phyloP scores from a whole-genome alignment of 2,888 invertebrate species.

The Zygaena filipendulae region DNA sequence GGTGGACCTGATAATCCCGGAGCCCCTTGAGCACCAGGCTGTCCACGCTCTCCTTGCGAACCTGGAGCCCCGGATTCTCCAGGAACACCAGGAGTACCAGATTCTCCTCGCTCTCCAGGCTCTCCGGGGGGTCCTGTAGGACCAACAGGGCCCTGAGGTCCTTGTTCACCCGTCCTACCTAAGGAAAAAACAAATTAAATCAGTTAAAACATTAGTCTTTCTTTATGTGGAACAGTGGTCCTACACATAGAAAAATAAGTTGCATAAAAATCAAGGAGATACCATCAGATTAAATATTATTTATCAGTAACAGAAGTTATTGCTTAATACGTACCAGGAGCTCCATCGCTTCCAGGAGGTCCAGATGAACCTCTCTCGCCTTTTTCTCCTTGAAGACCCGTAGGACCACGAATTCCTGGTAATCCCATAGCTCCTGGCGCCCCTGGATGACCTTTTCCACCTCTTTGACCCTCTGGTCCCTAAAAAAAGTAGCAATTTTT shows the following conservation, averaged over 20 bases:
- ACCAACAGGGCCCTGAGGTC: constrained; percentile 79
- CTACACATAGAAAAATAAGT: not conserved
- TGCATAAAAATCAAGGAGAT: too few species aligned
- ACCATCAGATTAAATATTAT: too few species aligned
- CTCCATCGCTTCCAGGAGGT: constrained; percentile 79
- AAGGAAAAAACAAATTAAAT: constrained; percentile 6
- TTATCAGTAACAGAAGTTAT: too few species aligned
- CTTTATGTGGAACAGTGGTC: too few species aligned
- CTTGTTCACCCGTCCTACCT: constrained; percentile 80
- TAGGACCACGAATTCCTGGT: constrained; percentile 74
- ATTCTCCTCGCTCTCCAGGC: constrained; percentile 82
- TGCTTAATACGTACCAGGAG: too few species aligned
- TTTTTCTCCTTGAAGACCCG: constrained; percentile 77
- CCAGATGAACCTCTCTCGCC: constrained; percentile 80
- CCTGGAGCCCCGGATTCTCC: constrained; percentile 81
- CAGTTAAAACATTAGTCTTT: too few species aligned
- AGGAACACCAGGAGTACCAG: constrained; percentile 76
- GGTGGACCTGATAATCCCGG: constrained; percentile 76
- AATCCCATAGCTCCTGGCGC: constrained; percentile 76
- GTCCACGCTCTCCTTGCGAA: constrained; percentile 78
- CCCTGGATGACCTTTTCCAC: constrained; percentile 78
- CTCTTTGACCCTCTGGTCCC: constrained; percentile 75
- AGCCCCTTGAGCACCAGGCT: constrained; percentile 75
- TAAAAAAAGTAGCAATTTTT: constrained; percentile 32
- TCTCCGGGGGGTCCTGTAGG: constrained; percentile 83